A percentile compares a stretch with the other conserved stretches of the same genome.
Evolutionary conservation across 2,888 invertebrate genomes (phyloP).

Genomic region (Therioaphis trifolii): DNA sequence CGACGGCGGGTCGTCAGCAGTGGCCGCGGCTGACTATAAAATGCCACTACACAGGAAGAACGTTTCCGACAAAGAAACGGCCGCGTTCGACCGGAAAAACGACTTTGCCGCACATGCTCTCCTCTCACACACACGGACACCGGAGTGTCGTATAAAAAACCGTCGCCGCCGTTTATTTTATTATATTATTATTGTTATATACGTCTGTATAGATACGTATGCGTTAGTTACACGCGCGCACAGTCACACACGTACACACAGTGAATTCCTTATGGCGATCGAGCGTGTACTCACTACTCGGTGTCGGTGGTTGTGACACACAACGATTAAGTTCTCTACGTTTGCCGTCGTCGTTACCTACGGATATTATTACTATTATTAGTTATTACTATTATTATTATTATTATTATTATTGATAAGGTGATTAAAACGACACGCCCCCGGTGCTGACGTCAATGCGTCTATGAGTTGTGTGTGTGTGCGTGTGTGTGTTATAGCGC

Average conservation of each 20-base stretch:
- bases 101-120: conserved; percentile 9
- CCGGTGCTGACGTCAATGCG: conserved; percentile 56
- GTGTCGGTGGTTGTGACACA: not conserved
- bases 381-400: too few relatives aligned
- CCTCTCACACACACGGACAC: too few relatives aligned
- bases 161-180: too few relatives aligned
- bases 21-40: not conserved
- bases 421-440: conserved; percentile 53
- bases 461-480: not conserved
- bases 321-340: not conserved
- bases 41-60: not conserved
- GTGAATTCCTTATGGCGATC: too few relatives aligned
- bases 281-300: too few relatives aligned
- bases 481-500: too few relatives aligned
- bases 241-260: conserved; percentile 13
- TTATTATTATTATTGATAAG: conserved; percentile 53
- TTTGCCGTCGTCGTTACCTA: not conserved
- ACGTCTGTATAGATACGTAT: too few relatives aligned
- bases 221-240: too few relatives aligned
- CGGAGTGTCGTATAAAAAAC: too few relatives aligned
- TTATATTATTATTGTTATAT: too few relatives aligned
- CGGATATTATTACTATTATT: conserved; percentile 32
- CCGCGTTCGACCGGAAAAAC: conserved; percentile 21
- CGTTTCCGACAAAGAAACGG: conserved; percentile 17
- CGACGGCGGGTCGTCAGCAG: not conserved